phyloP scores from a whole-genome alignment of 1,140 invertebrate species.

The Zaprionus vittiger region DNA sequence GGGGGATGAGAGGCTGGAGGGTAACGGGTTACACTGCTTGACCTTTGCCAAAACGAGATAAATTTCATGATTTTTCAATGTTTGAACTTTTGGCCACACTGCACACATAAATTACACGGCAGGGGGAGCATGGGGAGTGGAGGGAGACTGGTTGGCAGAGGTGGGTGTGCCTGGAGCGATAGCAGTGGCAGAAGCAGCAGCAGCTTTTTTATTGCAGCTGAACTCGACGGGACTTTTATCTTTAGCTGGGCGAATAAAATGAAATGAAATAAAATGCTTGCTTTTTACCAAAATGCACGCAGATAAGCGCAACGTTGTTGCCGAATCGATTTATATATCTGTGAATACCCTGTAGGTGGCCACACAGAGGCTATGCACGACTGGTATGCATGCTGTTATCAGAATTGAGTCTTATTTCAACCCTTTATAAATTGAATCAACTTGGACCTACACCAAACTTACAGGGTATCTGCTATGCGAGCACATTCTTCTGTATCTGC shows the following conservation, averaged over 20 bases:
- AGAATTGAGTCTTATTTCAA: background rate
- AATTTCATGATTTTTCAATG: conserved; percentile 78
- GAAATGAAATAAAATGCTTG: conserved; percentile 54
- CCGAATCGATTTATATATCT: conserved; percentile 36
- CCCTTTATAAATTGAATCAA: too few species aligned
- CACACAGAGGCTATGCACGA: background rate
- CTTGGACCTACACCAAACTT: background rate
- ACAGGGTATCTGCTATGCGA: conserved; percentile 6
- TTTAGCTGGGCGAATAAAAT: conserved; percentile 47
- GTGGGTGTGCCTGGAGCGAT: conserved; percentile 25
- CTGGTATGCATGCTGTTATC: background rate
- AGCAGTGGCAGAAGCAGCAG: conserved; percentile 18
- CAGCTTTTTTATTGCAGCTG: conserved; percentile 49
- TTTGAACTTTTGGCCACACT: conserved; percentile 73
- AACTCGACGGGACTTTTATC: conserved; percentile 47
- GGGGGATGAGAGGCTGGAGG: conserved; percentile 8
- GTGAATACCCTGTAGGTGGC: background rate
- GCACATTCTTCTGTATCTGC: background rate
- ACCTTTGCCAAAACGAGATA: conserved; percentile 71
- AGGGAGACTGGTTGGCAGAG: background rate
- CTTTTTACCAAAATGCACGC: conserved; percentile 60
- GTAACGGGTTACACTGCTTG: conserved; percentile 46
- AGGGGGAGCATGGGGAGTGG: background rate
- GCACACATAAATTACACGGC: conserved; percentile 71
- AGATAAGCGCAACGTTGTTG: conserved; percentile 66